These are phyloP conservation scores for Podocnemis expansa DNA, from an alignment of 2,113 vertebrate genomes.

Conservation along the genomic window DNA sequence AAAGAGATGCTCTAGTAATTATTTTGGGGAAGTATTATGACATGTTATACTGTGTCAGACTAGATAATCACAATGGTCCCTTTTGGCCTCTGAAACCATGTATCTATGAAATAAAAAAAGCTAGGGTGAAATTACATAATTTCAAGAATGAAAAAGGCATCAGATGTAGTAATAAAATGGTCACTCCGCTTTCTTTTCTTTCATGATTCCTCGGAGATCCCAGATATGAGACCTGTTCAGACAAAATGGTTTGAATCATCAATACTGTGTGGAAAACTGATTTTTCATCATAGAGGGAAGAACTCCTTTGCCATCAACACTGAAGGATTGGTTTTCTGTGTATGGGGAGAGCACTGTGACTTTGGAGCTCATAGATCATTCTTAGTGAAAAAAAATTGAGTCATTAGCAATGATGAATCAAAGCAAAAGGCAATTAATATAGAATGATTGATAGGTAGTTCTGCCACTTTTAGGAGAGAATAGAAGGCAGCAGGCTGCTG, in stretches of 20 bases:
- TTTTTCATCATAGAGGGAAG: neutral
- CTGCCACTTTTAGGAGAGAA: neutral
- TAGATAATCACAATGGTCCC: too few relatives aligned
- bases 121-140: too few relatives aligned
- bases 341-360: neutral
- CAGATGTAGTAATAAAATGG: neutral
- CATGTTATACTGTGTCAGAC: too few relatives aligned
- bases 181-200: neutral
- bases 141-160: neutral
- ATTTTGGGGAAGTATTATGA: too few relatives aligned
- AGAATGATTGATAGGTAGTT: neutral
- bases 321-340: neutral
- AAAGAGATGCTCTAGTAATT: too few relatives aligned
- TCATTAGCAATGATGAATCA: neutral
- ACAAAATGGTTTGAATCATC: neutral
- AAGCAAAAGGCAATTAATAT: neutral
- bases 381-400: neutral
- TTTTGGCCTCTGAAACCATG: too few relatives aligned
- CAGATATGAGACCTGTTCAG: neutral
- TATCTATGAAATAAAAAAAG: too few relatives aligned
- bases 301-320: neutral
- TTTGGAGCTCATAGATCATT: neutral
- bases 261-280: neutral
- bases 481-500: neutral
- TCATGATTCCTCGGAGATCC: neutral